A percentile compares a stretch with the other conserved stretches of the same genome.
Conservation (phyloP, 2,113 vertebrate species). For the Hippocampus comes region DNA sequence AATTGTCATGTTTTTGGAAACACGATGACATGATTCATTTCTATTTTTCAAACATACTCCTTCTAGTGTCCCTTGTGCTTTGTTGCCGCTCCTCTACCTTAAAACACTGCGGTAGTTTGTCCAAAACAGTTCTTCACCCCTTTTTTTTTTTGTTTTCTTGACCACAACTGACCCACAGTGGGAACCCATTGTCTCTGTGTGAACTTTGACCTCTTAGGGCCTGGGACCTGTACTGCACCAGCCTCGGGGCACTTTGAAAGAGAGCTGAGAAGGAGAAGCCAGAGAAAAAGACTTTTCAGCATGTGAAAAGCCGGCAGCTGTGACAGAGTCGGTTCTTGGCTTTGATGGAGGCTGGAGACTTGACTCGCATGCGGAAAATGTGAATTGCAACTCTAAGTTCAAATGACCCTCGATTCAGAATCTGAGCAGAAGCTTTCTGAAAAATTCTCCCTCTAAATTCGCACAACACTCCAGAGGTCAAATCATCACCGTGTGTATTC, state of each 20-base stretch:
- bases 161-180: constrained; percentile 61
- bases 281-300: constrained; percentile 16
- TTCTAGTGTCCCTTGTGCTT: constrained; percentile 20
- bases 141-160: constrained; percentile 60
- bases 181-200: constrained; percentile 48
- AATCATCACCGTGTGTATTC: background rate
- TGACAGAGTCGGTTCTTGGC: constrained; percentile 3
- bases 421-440: background rate
- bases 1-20: constrained; percentile 5
- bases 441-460: constrained; percentile 6
- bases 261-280: constrained; percentile 5
- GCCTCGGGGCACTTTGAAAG: constrained; percentile 46
- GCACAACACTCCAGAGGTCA: constrained; percentile 13
- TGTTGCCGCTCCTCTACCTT: constrained; percentile 39
- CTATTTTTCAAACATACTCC: constrained; percentile 5
- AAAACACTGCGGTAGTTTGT: constrained; percentile 46
- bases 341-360: constrained; percentile 2
- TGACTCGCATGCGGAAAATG: constrained; percentile 45
- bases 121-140: constrained; percentile 34
- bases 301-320: constrained; percentile 14
- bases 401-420: background rate
- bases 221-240: constrained; percentile 60
- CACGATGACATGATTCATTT: constrained; percentile 14
- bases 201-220: constrained; percentile 61
- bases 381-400: background rate